Percentiles rank a stretch among this genome's conserved stretches.
Conservation (phyloP, 1,140 invertebrate species). For the Dryas iulia region DNA sequence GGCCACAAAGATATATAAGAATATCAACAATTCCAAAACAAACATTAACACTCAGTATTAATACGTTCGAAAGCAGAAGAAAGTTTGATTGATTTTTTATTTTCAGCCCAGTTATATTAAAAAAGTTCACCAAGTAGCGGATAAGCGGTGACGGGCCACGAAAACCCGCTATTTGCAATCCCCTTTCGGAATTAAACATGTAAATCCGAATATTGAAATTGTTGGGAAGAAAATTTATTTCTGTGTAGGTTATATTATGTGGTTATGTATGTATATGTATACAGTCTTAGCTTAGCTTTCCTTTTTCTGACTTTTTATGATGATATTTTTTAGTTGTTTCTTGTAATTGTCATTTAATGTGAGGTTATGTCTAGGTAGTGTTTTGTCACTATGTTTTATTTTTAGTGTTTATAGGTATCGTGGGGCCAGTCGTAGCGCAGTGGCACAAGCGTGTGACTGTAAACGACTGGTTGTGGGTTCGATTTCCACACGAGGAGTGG, state of each 20-base stretch:
- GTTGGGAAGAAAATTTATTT: background rate
- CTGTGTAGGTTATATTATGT: too few relatives aligned
- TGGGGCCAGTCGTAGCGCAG: too few relatives aligned
- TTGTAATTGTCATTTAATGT: too few relatives aligned
- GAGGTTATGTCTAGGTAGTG: too few relatives aligned
- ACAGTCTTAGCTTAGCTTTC: background rate
- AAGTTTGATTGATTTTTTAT: conserved; percentile 43
- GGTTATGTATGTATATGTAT: background rate
- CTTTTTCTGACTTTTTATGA: background rate
- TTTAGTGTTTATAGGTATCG: too few relatives aligned
- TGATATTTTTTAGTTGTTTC: too few relatives aligned
- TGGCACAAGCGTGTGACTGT: too few relatives aligned
- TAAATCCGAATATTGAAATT: conserved; percentile 28
- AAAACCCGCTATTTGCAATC: conserved; percentile 24
- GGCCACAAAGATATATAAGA: too few relatives aligned
- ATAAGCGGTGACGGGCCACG: conserved; percentile 32
- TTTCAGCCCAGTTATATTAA: conserved; percentile 41
- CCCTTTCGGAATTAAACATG: conserved; percentile 33
- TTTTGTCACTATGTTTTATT: too few relatives aligned
- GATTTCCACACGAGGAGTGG: too few relatives aligned
- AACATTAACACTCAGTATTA: conserved; percentile 14
- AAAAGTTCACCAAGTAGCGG: conserved; percentile 39
- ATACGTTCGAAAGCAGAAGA: conserved; percentile 6
- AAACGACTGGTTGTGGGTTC: too few relatives aligned
- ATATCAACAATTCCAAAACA: too few relatives aligned